A percentile compares a stretch with the other conserved stretches of the same genome.
phyloP scores from a whole-genome alignment of 2,888 invertebrate species.

The Acleris literana region DNA sequence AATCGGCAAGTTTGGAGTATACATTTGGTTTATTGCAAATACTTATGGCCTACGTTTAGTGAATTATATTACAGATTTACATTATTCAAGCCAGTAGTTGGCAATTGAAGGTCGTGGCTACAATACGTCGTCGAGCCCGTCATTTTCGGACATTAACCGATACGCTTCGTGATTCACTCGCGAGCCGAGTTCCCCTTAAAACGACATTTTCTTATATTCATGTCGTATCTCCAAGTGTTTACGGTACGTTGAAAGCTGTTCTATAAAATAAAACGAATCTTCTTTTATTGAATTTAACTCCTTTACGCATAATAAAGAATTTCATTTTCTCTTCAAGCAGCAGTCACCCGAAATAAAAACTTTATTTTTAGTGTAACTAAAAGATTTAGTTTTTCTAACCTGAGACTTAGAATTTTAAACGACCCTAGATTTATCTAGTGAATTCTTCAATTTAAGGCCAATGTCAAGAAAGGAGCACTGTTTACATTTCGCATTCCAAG shows the following conservation, averaged over 20 bases:
- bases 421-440: conserved; percentile 14
- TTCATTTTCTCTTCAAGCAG: not conserved
- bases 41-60: conserved; percentile 26
- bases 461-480: conserved; percentile 18
- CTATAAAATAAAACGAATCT: not conserved
- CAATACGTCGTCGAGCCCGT: conserved; percentile 54
- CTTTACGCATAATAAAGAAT: conserved; percentile 11
- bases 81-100: conserved; percentile 36
- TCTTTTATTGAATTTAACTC: conserved; percentile 3
- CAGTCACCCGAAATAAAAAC: too few species aligned
- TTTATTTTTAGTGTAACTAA: not conserved
- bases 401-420: conserved; percentile 10
- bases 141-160: conserved; percentile 69
- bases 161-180: conserved; percentile 60
- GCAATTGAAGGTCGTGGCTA: conserved; percentile 55
- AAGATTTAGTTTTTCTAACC: not conserved
- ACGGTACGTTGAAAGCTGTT: conserved; percentile 14
- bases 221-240: conserved; percentile 14
- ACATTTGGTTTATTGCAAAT: conserved; percentile 12
- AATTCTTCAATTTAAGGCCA: conserved; percentile 16
- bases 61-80: conserved; percentile 2
- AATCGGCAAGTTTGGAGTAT: too few species aligned
- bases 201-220: conserved; percentile 42
- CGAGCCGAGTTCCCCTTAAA: conserved; percentile 40
- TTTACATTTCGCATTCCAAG: conserved; percentile 31